Percentiles rank a stretch among this genome's conserved stretches.
These are phyloP conservation scores for Connochaetes taurinus DNA, from an alignment of 2,113 vertebrate genomes.

Conservation along the genomic window DNA sequence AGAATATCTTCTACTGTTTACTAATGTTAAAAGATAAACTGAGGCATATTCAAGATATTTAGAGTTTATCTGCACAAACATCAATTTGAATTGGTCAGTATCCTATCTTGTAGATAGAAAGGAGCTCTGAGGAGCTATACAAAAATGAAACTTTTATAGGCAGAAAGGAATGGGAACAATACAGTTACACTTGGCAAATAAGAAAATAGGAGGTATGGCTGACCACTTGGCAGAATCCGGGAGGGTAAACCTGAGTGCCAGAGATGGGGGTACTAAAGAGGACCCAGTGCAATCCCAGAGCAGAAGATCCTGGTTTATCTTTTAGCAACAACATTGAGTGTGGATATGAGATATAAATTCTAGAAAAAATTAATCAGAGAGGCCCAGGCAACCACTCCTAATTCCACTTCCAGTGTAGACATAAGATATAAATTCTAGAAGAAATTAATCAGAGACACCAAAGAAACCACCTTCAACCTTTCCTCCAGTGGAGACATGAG, in stretches of 20 bases:
- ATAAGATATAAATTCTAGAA: not conserved
- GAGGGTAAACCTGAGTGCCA: not conserved
- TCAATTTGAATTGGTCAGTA: not conserved
- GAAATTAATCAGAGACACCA: not conserved
- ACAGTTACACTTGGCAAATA: not conserved
- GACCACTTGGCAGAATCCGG: not conserved
- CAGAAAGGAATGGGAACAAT: not conserved
- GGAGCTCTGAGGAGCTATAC: not conserved
- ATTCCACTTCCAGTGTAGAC: not conserved
- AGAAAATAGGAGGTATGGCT: not conserved
- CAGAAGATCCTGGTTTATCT: not conserved
- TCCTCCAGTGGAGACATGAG: not conserved
- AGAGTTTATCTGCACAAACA: not conserved
- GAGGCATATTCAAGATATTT: not conserved
- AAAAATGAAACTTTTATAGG: not conserved
- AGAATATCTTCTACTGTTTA: not conserved
- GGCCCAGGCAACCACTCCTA: not conserved
- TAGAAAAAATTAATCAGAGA: not conserved
- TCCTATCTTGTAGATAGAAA: not conserved
- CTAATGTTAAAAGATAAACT: not conserved
- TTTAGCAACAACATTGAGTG: not conserved
- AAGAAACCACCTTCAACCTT: not conserved
- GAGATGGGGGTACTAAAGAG: not conserved
- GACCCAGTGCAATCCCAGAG: not conserved
- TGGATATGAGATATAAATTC: not conserved